A percentile compares a stretch with the other conserved stretches of the same genome.
phyloP scores from a whole-genome alignment of 2,888 invertebrate genomes.

The Lacanobia oleracea region DNA sequence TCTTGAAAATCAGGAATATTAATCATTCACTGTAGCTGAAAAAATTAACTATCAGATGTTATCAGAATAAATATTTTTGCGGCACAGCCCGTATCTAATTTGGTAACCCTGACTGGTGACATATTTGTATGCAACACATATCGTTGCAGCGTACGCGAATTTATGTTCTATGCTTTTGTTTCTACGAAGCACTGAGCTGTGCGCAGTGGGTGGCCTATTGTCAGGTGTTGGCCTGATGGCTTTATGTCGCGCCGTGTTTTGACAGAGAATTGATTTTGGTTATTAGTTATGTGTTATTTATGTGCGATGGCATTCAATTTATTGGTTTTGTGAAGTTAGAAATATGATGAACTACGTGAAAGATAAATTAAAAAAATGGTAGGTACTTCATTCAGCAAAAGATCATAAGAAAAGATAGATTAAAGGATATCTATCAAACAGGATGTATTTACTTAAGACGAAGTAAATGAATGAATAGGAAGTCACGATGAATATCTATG shows the following conservation, averaged over 20 bases:
- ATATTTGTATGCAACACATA: conserved; percentile 78
- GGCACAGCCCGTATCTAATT: conserved; percentile 46
- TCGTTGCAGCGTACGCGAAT: conserved; percentile 73
- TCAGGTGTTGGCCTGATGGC: conserved; percentile 68
- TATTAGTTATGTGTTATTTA: conserved; percentile 31
- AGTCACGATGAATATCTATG: conserved; percentile 46
- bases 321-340: conserved; percentile 9
- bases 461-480: conserved; percentile 36
- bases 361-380: no score
- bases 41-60: conserved; percentile 13
- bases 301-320: conserved; percentile 6
- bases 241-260: conserved; percentile 53
- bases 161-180: conserved; percentile 79
- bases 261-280: conserved; percentile 48
- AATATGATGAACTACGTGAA: neutral
- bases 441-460: conserved; percentile 41
- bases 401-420: neutral
- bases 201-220: conserved; percentile 81
- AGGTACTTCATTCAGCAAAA: neutral
- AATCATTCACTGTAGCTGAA: conserved; percentile 16
- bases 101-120: conserved; percentile 61
- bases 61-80: conserved; percentile 53
- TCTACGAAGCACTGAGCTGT: conserved; percentile 76
- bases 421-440: conserved; percentile 17
- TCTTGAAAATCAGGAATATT: conserved; percentile 3